phyloP scores from a whole-genome alignment of 1,140 invertebrate genomes.

The Pararge aegeria region DNA sequence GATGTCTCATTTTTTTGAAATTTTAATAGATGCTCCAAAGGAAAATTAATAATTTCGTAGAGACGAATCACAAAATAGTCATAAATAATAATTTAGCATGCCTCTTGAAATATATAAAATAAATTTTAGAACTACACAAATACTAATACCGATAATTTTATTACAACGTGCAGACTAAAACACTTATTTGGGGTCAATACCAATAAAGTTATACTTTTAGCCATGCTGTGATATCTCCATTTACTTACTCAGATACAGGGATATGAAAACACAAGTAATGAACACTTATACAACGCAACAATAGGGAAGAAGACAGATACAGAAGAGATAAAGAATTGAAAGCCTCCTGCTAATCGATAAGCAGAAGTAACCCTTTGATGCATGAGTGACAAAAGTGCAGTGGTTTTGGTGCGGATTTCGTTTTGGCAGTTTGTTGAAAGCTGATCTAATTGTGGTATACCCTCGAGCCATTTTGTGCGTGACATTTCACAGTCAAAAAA shows the following conservation, averaged over 20 bases:
- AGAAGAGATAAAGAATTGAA: conserved; percentile 47
- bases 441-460: conserved; percentile 41
- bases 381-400: conserved; percentile 63
- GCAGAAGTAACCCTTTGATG: conserved; percentile 53
- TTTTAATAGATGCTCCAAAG: conserved; percentile 5
- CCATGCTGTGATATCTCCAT: conserved; percentile 68
- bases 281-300: conserved; percentile 54
- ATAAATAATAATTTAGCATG: conserved; percentile 48
- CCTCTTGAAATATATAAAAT: conserved; percentile 54
- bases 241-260: conserved; percentile 49
- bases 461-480: conserved; percentile 71
- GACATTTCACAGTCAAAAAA: conserved; percentile 13
- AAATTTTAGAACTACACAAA: conserved; percentile 60
- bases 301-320: conserved; percentile 55
- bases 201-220: conserved; percentile 56
- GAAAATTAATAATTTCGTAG: conserved; percentile 14
- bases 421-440: conserved; percentile 42
- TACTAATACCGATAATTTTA: conserved; percentile 57
- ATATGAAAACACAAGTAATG: conserved; percentile 55
- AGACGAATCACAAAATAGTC: conserved; percentile 22
- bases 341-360: conserved; percentile 43
- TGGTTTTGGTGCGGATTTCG: conserved; percentile 45
- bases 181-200: conserved; percentile 62
- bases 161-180: conserved; percentile 78
- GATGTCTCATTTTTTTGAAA: conserved; percentile 7